Percentiles rank a stretch among this genome's conserved stretches.
These are phyloP conservation scores for Micropoecilia bifurca DNA, from an alignment of 2,797 vertebrate species.

Conservation along the genomic window DNA sequence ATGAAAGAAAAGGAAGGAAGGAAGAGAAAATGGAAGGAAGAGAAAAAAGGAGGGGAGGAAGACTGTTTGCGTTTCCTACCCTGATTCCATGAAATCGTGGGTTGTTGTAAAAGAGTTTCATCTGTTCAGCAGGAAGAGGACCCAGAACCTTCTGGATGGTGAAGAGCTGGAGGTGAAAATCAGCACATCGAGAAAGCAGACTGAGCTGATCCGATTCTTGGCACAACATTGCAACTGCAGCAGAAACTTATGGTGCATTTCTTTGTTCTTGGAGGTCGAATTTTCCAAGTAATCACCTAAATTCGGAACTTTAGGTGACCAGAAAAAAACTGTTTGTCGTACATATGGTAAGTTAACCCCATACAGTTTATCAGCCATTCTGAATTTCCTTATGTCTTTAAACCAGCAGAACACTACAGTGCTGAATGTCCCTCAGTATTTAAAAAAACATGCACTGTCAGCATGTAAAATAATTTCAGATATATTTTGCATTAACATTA, in stretches of 20 bases:
- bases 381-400: not conserved
- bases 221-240: not conserved
- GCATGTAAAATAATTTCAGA: not conserved
- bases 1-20: not conserved
- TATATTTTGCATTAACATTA: not conserved
- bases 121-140: slow-evolving; percentile 92
- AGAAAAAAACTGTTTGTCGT: not conserved
- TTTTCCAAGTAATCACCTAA: not conserved
- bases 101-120: slow-evolving; percentile 98
- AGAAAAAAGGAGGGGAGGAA: slow-evolving; percentile 38
- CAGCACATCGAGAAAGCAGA: not conserved
- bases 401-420: not conserved
- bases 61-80: slow-evolving; percentile 74
- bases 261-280: not conserved
- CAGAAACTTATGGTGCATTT: not conserved
- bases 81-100: slow-evolving; percentile 94
- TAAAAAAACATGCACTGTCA: not conserved
- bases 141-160: slow-evolving; percentile 97
- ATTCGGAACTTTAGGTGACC: not conserved
- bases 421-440: not conserved
- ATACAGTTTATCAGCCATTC: not conserved
- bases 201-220: not conserved
- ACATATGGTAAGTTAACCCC: not conserved
- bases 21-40: too few relatives aligned
- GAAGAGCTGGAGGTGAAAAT: slow-evolving; percentile 84